Evolutionary conservation across 1,140 invertebrate genomes (phyloP), one percentile per base, ranked within the genome.

Genomic region (Oedothorax gibbosus): DNA sequence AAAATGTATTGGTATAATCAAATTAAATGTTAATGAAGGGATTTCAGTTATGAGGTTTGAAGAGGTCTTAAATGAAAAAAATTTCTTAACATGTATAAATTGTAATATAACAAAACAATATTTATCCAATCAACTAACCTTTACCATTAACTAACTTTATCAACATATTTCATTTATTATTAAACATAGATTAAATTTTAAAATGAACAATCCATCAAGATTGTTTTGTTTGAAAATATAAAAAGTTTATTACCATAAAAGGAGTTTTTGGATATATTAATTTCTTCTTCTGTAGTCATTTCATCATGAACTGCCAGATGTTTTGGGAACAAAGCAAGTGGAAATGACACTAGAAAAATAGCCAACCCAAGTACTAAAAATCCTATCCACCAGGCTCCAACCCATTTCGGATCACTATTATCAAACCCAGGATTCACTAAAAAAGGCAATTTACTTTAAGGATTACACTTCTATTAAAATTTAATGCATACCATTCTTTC

Each of bases 321-420:
- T 51, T 69, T 51, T 11, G 88, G 88, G 69, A 88, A 88, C 35
- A 88, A 64, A n/a, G 86, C 81, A 57, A 88, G 64, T 35, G 88
- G 88, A 60, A 88, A 69, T 10, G 87, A 68, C 11, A 76, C 83
- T 53, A 88, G 9, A 49, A 87, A 73, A 0, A 88, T 73, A 57
- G 81, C 57, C 4, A 86, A 51, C 60, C 87, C 88, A n/a, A 88
- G 54, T 11, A 88, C 35, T 0, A 88, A 49, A 69, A 87, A 88
- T 21, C 88, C 88, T 9, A 95, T 54, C 95, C 95, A 91, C 90
- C 90, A 91, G 0, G 89, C 90, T 65, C 91, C 90, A 10, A 91
- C 88, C 90, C 89, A 91, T 50, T 89, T 87, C 4, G 91, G 90
- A 87, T 90, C 90, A 14, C 88, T 50, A 12, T 21, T 35, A 60